These are phyloP conservation scores for Tetanocera ferruginea DNA, from an alignment of 2,888 invertebrate species.

Conservation along the genomic window DNA sequence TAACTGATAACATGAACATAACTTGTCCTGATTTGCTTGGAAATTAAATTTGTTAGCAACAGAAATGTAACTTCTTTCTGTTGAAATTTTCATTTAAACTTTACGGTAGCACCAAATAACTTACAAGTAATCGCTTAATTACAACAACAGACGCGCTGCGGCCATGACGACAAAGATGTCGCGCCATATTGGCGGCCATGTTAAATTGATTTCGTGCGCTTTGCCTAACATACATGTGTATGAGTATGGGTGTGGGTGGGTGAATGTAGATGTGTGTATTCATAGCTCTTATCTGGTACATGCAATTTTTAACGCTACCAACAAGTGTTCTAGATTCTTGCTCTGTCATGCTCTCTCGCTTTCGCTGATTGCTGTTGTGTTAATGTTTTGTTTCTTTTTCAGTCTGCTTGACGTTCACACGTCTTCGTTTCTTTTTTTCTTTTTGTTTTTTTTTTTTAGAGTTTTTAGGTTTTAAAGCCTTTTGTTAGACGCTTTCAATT, in stretches of 20 bases:
- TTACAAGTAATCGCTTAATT: conserved; percentile 36
- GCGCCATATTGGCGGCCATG: conserved; percentile 48
- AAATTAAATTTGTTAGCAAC: background rate
- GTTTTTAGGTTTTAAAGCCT: conserved; percentile 35
- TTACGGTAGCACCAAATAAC: conserved; percentile 1
- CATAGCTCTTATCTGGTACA: conserved; percentile 9
- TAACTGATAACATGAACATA: background rate
- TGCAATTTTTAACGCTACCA: background rate
- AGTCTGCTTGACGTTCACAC: background rate
- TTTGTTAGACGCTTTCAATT: conserved; percentile 39
- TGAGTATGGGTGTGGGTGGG: background rate
- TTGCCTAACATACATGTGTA: conserved; percentile 4
- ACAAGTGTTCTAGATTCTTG: background rate
- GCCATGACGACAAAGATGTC: background rate
- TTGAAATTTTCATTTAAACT: background rate
- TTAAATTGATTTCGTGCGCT: conserved; percentile 41
- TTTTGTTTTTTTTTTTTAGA: background rate
- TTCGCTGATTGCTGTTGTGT: background rate
- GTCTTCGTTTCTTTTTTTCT: background rate
- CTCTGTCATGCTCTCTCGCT: conserved; percentile 1
- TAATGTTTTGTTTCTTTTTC: background rate
- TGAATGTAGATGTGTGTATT: background rate
- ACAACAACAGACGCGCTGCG: conserved; percentile 19
- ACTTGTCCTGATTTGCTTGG: background rate
- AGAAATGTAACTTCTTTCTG: background rate